These are phyloP conservation scores for Zeus faber DNA, from an alignment of 2,113 vertebrate genomes.

Conservation along the genomic window DNA sequence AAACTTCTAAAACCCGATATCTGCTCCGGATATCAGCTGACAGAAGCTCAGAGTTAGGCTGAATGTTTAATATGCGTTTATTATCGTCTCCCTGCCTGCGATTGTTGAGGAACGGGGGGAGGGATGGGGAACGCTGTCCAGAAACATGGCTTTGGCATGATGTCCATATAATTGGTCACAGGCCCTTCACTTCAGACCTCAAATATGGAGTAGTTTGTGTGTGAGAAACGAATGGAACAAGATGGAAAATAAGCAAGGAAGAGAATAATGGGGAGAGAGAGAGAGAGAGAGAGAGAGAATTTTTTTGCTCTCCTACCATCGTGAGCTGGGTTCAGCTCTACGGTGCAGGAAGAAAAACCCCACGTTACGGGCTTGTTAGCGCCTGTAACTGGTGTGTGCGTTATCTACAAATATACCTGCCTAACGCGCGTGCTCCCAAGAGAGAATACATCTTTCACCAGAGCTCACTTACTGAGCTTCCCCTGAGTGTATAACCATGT, in stretches of 20 bases:
- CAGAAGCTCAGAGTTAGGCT: constrained; percentile 12
- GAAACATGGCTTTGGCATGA: constrained; percentile 34
- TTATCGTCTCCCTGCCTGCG: constrained; percentile 21
- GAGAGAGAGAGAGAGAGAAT: too few species aligned
- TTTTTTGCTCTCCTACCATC: too few species aligned
- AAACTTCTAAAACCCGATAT: neutral
- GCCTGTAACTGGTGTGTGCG: too few species aligned
- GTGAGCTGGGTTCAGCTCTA: too few species aligned
- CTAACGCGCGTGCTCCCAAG: too few species aligned
- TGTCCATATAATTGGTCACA: constrained; percentile 42
- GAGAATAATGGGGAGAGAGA: too few species aligned
- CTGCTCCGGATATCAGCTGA: constrained; percentile 8
- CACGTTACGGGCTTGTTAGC: too few species aligned
- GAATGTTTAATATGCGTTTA: constrained; percentile 15
- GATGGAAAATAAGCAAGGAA: constrained; percentile 33
- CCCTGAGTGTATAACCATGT: neutral
- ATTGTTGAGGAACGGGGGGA: constrained; percentile 25
- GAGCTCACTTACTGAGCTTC: neutral
- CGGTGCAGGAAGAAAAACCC: too few species aligned
- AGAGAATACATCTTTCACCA: too few species aligned
- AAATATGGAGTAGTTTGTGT: constrained; percentile 12
- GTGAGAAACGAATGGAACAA: constrained; percentile 12
- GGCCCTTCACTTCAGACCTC: constrained; percentile 23
- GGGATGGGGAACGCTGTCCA: constrained; percentile 5
- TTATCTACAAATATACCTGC: too few species aligned